A percentile compares a stretch with the other conserved stretches of the same genome.
Evolutionary conservation across 1,140 invertebrate species (phyloP).

Genomic region (Leptonema lineaticorne): DNA sequence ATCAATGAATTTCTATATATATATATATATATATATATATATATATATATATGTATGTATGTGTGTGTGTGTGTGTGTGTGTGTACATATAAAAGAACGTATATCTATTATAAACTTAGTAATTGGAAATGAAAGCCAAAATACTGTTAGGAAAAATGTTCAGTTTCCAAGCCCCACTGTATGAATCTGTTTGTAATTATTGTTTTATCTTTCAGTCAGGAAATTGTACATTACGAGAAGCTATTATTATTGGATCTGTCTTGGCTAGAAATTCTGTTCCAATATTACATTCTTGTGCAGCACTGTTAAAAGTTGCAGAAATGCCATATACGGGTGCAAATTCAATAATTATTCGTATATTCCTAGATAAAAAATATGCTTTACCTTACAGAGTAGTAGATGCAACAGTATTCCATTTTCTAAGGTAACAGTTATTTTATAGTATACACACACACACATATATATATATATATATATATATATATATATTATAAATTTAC

Average conservation of each 20-base stretch:
- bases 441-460: background rate
- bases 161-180: too few relatives aligned
- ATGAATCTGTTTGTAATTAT: too few relatives aligned
- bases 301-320: slow-evolving; percentile 93
- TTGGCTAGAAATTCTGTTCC: slow-evolving; percentile 91
- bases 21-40: too few relatives aligned
- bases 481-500: background rate
- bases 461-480: background rate
- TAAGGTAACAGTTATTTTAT: slow-evolving; percentile 62
- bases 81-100: too few relatives aligned
- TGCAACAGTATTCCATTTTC: slow-evolving; percentile 93
- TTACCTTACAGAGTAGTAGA: slow-evolving; percentile 94
- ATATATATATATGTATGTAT: too few relatives aligned
- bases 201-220: slow-evolving; percentile 75
- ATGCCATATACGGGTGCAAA: slow-evolving; percentile 98
- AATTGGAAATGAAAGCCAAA: too few relatives aligned
- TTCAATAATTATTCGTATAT: slow-evolving; percentile 91
- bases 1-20: too few relatives aligned
- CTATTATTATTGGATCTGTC: slow-evolving; percentile 92
- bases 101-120: too few relatives aligned
- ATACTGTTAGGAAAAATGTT: too few relatives aligned
- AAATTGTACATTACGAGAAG: slow-evolving; percentile 92
- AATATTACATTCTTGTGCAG: slow-evolving; percentile 93
- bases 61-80: too few relatives aligned
- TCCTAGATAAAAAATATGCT: slow-evolving; percentile 98